A percentile compares a stretch with the other conserved stretches of the same genome.
Conservation (phyloP, 2,888 invertebrate genomes). For the Volucella inanis region DNA sequence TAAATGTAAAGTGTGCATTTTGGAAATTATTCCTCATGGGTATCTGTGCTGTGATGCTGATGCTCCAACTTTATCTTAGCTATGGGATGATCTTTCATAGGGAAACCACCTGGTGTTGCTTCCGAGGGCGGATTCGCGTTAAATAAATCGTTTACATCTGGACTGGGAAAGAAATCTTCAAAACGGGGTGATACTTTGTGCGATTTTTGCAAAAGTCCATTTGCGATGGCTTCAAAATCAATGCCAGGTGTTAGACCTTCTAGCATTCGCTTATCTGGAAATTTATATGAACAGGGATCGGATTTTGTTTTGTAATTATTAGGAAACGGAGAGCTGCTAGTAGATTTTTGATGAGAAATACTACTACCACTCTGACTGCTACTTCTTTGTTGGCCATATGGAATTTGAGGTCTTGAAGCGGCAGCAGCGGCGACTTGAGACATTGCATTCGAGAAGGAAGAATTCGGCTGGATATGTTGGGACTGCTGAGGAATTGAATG, state of each 20-base stretch:
- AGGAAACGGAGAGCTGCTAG: slow-evolving; percentile 76
- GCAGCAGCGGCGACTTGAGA: slow-evolving; percentile 67
- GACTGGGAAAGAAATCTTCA: slow-evolving; percentile 81
- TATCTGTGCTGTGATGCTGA: slow-evolving; percentile 80
- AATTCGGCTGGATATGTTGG: slow-evolving; percentile 55
- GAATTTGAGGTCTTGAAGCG: slow-evolving; percentile 54
- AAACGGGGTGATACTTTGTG: slow-evolving; percentile 82
- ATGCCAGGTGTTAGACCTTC: slow-evolving; percentile 82
- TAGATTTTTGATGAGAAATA: slow-evolving; percentile 57
- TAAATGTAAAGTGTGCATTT: slow-evolving; percentile 23
- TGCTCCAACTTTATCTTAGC: slow-evolving; percentile 82
- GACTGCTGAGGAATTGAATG: slow-evolving; percentile 50
- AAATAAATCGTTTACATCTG: slow-evolving; percentile 81
- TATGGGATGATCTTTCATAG: slow-evolving; percentile 75
- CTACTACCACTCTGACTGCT: slow-evolving; percentile 60
- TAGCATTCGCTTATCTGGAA: slow-evolving; percentile 79
- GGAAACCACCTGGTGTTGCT: slow-evolving; percentile 75
- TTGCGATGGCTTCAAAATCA: slow-evolving; percentile 81
- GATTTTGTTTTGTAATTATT: slow-evolving; percentile 79
- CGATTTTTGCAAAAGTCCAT: slow-evolving; percentile 81
- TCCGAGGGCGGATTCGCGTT: slow-evolving; percentile 76
- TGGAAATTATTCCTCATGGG: slow-evolving; percentile 80
- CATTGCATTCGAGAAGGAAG: slow-evolving; percentile 68
- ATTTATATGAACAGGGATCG: slow-evolving; percentile 80
- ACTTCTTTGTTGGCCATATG: slow-evolving; percentile 64